Evolutionary conservation across 1,140 invertebrate genomes (phyloP), one percentile per base, ranked within the genome.

Genomic region (Drosophila bifasciata): DNA sequence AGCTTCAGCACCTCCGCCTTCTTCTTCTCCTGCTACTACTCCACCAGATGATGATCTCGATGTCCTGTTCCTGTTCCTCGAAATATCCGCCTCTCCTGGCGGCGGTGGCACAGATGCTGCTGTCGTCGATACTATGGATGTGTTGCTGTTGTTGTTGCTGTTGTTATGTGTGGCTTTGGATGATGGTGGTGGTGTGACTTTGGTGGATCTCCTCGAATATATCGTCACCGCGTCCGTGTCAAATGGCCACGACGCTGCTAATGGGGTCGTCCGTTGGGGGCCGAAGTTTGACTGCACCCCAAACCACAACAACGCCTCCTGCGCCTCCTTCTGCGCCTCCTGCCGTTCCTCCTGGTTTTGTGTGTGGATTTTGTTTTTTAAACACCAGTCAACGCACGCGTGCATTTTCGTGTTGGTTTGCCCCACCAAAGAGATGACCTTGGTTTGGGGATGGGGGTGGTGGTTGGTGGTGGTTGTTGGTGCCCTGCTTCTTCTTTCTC

Each of bases 351-450:
- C 23, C 15, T 45, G 19, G 9, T 56, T 28, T 17, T n/a, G 11
- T 36, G 48, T 25, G 53, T 68, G 59, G 69, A 59, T 79, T 62
- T 71, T 80, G 72, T 72, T 80, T 81, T 74, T 86, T 63, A 68
- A 66, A 86, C 77, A 81, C 72, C 77, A 81, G 80, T 76, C 72
- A 76, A 70, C 89, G 81, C 78, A 79, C 73, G 89, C 79, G 89
- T 84, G 84, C 89, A 90, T 90, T 90, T 90, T 90, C 11, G 89
- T 83, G 80, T 78, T 43, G 72, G 66, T 43, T 72, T 55, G 62
- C 55, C 67, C 76, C 66, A 75, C 46, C 61, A 75, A 74, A 73
- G 41, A 75, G 53, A 75, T 89, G 85, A 88, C 77, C 79, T 86
- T 81, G 71, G 71, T 43, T 72, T 53, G 75, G 73, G 61, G 63